Evolutionary conservation across 2,888 invertebrate species (phyloP).

Genomic region (Caenorhabditis panamensis): DNA sequence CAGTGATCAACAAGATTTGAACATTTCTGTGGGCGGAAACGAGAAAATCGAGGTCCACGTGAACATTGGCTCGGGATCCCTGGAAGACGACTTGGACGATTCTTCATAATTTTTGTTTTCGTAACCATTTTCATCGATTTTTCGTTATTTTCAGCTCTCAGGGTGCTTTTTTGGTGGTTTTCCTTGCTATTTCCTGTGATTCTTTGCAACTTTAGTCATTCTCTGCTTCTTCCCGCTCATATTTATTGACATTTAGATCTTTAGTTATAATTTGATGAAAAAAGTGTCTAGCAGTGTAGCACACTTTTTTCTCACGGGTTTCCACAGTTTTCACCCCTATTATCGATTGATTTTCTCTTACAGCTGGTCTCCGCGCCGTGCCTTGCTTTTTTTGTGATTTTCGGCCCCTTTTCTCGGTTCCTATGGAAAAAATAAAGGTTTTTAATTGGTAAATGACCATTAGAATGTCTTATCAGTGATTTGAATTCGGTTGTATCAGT

Average conservation of each 20-base stretch:
- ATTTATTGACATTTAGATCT: constrained; percentile 4
- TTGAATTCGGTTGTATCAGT: no score
- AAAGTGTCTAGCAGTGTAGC: no score
- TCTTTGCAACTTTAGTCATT: constrained; percentile 1
- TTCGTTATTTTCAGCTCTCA: constrained; percentile 17
- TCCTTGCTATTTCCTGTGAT: not conserved
- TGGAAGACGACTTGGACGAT: constrained; percentile 30
- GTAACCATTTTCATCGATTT: not conserved
- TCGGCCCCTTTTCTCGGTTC: not conserved
- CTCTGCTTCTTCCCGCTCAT: constrained; percentile 2
- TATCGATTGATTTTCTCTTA: constrained; percentile 4
- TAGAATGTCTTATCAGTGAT: no score
- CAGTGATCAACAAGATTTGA: constrained; percentile 39
- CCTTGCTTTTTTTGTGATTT: constrained; percentile 59
- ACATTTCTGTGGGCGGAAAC: constrained; percentile 41
- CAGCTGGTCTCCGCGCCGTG: constrained; percentile 55
- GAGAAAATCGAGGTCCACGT: constrained; percentile 60
- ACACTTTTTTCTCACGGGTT: constrained; percentile 31
- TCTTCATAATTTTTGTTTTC: constrained; percentile 17
- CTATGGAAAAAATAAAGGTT: constrained; percentile 5
- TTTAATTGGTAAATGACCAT: no score
- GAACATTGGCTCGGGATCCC: no score
- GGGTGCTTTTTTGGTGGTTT: constrained; percentile 22
- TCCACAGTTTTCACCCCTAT: no score
- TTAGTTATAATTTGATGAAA: not conserved